Evolutionary conservation across 2,888 invertebrate genomes (phyloP), one percentile per base, ranked within the genome.

Genomic region (Nebria salina): DNA sequence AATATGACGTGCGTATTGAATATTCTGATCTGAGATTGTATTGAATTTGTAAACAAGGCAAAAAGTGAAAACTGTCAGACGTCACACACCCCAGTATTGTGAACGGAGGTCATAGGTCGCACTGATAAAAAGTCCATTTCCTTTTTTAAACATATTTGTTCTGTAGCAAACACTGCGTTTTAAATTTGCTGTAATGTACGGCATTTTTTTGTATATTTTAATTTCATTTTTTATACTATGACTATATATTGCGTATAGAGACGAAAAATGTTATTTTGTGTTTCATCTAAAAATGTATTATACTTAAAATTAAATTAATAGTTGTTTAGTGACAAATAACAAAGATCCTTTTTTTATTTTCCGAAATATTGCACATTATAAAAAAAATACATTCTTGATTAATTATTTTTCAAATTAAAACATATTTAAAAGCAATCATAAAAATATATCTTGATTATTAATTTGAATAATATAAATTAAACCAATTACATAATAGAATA

Each of bases 31-130:
- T 82, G 82, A 83, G 85, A 85, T 85, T 84, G 83, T 85, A 85
- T 86, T 85, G 84, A 82, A 86, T 86, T 85, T 85, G 85, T 85
- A 86, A 86, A 86, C 85, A 85, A 85, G 85, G 85, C 85, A 85
- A 85, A 85, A 85, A 80, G 80, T 85, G 86, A 86, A 86, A 86
- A 86, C 84, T 85, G 86, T 86, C 86, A 86, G 84, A 75, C 80
- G 80, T 86, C 86, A 86, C 83, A 83, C 82, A 83, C 84, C 84
- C 83, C 83, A 84, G 83, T 85, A 85, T 85, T 86, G 86, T 85
- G 86, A 83, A 82, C 74, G 72, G 74, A 82, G 85, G 86, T 85
- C 86, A 85, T 25, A 78, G 77, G 77, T 77, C 73, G 74, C 74
- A 73, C 77, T 80, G 80, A 80, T 80, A 80, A 84, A 84, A 84